Base-by-base conservation (phyloP, 1,140 invertebrate genomes). In the Sarcophaga peregrina region DNA sequence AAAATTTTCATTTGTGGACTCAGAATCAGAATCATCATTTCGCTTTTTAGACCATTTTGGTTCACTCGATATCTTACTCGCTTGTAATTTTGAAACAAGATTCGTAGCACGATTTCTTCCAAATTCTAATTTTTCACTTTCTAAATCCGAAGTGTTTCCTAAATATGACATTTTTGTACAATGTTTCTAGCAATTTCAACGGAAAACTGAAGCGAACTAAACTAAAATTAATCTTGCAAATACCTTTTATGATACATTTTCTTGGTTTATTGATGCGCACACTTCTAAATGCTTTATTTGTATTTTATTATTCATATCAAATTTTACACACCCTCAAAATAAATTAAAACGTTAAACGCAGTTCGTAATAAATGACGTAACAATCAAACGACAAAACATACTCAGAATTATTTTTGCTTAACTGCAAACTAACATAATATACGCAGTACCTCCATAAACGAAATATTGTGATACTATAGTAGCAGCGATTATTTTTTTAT, bases 1-100 rank as follows among this genome's bases (percentile, higher is more conserved):
- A 86, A 94, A 94, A 85, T 93, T 92, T 58, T 93, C 93, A 4
- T 93, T 93, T 86, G 93, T 93, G 82, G 93, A 94, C 80, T 94
- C 91, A 84, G 93, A 94, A 86, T 94, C 93, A 81, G 93, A 93
- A 88, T 93, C 92, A 88, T 92, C 92, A 85, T 91, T 91, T 37
- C 86, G 85, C 85, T 90, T 90, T 82, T 88, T 86, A 50, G 84
- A 68, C 89, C 89, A 90, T 81, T 89, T 90, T 8, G 87, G 86
- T 83, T 90, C 88, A 82, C 86, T 78, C 15, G 89, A 90, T 9
- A 90, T 82, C 85, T 90, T 90, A 83, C 89, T 85, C 45, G 87
- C 87, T 10, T 87, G 87, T 86, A 89, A 84, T 85, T 89, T 89
- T 83, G 86, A 87, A 54, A 90, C 85, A n/a, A 90, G 86, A 82